Percentiles rank a stretch among this genome's conserved stretches.
Conservation (phyloP, 2,113 vertebrate species). For the Macquaria ambigua region DNA sequence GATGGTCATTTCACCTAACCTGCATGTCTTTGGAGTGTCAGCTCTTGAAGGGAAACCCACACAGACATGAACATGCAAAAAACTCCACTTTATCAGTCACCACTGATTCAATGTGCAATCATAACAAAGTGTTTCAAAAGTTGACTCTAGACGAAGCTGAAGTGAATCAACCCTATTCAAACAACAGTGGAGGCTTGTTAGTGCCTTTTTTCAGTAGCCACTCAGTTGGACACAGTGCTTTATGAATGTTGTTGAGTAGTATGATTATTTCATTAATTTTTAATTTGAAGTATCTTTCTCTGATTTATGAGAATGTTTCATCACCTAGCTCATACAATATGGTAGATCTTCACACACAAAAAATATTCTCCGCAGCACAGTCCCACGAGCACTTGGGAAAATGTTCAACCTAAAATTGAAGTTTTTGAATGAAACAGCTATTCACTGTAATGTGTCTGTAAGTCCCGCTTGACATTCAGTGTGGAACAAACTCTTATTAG, state of each 20-base stretch:
- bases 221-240: neutral
- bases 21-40: neutral
- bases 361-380: neutral
- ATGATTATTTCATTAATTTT: neutral
- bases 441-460: neutral
- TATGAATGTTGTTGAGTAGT: neutral
- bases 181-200: neutral
- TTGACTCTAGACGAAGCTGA: neutral
- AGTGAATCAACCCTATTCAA: neutral
- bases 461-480: neutral
- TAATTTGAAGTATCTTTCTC: neutral
- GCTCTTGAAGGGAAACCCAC: neutral
- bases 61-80: neutral
- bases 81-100: neutral
- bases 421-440: neutral
- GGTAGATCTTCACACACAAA: neutral
- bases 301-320: neutral
- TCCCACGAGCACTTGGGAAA: neutral
- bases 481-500: neutral
- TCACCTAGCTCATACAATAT: neutral
- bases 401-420: neutral
- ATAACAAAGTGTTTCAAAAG: neutral
- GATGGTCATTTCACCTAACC: neutral
- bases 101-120: neutral
- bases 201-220: conserved; percentile 1